Evolutionary conservation across 2,888 invertebrate species (phyloP).

Genomic region (Dione juno): DNA sequence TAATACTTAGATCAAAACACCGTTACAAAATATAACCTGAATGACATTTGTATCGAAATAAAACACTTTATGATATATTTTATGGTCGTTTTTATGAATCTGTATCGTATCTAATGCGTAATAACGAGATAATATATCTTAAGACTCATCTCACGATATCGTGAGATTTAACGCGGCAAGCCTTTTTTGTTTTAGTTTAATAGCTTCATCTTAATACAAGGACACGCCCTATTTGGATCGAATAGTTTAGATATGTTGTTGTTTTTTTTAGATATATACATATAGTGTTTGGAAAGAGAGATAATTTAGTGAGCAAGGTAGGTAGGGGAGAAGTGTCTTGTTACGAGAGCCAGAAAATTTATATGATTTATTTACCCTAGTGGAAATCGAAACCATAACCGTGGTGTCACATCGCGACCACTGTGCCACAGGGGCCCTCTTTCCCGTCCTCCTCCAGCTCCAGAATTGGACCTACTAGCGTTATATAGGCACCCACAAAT

Average conservation of each 20-base stretch:
- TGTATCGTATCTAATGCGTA: constrained; percentile 32
- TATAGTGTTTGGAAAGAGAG: no score
- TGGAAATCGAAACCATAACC: no score
- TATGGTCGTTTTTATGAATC: constrained; percentile 33
- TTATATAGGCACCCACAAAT: no score
- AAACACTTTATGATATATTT: constrained; percentile 21
- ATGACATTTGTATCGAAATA: not conserved
- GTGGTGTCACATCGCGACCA: no score
- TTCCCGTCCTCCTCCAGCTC: no score
- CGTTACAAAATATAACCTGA: not conserved
- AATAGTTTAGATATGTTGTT: constrained; percentile 25
- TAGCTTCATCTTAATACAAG: constrained; percentile 37
- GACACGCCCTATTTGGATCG: constrained; percentile 30
- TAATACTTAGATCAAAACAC: not conserved
- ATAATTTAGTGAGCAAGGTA: no score
- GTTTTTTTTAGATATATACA: no score
- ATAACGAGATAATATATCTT: constrained; percentile 23
- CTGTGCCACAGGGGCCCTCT: no score
- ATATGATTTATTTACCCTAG: no score
- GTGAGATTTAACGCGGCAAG: constrained; percentile 40
- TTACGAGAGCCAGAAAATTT: no score
- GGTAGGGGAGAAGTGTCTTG: no score
- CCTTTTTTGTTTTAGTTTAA: constrained; percentile 38
- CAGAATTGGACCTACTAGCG: no score
- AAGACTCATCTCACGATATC: constrained; percentile 30